phyloP scores from a whole-genome alignment of 1,140 invertebrate genomes.

The Thereuonema tuberculata region DNA sequence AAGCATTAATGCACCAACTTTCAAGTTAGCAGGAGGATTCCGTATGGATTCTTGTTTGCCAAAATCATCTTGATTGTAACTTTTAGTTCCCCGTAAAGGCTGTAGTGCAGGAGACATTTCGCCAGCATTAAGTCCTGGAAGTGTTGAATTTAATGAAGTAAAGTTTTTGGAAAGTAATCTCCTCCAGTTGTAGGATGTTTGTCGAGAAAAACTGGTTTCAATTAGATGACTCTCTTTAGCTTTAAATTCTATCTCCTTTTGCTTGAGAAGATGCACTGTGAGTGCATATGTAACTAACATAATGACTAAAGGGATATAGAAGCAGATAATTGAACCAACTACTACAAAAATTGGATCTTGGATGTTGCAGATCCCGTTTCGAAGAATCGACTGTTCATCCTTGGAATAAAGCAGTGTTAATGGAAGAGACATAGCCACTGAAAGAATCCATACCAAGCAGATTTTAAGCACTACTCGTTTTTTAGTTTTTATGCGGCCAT shows the following conservation, averaged over 20 bases:
- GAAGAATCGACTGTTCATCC: slow-evolving; percentile 62
- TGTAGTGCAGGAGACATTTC: background rate
- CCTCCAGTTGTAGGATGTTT: background rate
- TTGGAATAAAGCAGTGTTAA: slow-evolving; percentile 74
- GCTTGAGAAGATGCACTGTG: slow-evolving; percentile 59
- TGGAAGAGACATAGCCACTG: slow-evolving; percentile 74
- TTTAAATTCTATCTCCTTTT: slow-evolving; percentile 23
- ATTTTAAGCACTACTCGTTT: slow-evolving; percentile 74
- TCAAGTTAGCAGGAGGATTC: background rate
- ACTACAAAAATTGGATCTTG: slow-evolving; percentile 78
- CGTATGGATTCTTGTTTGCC: background rate
- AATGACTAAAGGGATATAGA: slow-evolving; percentile 86
- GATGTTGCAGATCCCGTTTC: slow-evolving; percentile 66
- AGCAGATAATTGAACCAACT: slow-evolving; percentile 84
- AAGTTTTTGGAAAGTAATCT: background rate
- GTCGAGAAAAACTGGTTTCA: background rate
- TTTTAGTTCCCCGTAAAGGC: background rate
- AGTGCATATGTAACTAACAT: slow-evolving; percentile 88
- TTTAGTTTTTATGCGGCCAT: slow-evolving; percentile 76
- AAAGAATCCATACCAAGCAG: slow-evolving; percentile 76
- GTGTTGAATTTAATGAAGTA: background rate
- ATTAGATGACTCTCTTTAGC: background rate
- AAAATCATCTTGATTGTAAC: background rate
- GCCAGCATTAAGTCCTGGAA: background rate
- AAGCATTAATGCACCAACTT: background rate